Percentiles rank a stretch among this genome's conserved stretches.
Evolutionary conservation across 2,113 vertebrate species (phyloP).

Genomic region (Lamprotornis superbus): DNA sequence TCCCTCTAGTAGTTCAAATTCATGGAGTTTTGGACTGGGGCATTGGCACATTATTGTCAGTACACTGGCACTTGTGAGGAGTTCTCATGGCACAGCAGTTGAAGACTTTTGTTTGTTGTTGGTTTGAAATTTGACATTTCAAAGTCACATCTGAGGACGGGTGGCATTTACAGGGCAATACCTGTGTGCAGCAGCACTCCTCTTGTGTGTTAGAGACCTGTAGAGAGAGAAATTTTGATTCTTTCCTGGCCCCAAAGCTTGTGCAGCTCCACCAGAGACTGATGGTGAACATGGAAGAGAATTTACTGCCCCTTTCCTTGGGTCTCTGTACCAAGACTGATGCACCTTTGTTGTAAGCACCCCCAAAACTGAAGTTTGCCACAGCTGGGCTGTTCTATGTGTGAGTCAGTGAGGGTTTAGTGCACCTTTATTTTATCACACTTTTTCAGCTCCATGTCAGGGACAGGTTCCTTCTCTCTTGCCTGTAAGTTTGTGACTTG

Average conservation of each 20-base stretch:
- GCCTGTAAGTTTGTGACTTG: not conserved
- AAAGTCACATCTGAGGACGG: not conserved
- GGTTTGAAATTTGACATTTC: not conserved
- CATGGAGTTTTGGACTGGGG: not conserved
- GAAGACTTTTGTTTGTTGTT: not conserved
- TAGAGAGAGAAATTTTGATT: not conserved
- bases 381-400: rapidly evolving
- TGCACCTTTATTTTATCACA: not conserved
- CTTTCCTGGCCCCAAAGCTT: not conserved
- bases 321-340: not conserved
- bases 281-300: rapidly evolving
- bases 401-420: rapidly evolving
- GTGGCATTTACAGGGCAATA: not conserved
- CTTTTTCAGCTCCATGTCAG: rapidly evolving
- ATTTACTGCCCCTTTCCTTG: too few relatives aligned
- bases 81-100: not conserved
- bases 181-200: rapidly evolving
- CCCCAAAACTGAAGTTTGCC: not conserved
- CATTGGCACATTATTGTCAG: not conserved
- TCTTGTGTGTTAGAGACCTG: not conserved
- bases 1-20: not conserved
- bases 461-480: not conserved
- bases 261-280: not conserved
- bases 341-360: not conserved
- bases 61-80: not conserved